Conservation (phyloP, 2,888 invertebrate genomes). For the Xanthostigma xanthostigma region DNA sequence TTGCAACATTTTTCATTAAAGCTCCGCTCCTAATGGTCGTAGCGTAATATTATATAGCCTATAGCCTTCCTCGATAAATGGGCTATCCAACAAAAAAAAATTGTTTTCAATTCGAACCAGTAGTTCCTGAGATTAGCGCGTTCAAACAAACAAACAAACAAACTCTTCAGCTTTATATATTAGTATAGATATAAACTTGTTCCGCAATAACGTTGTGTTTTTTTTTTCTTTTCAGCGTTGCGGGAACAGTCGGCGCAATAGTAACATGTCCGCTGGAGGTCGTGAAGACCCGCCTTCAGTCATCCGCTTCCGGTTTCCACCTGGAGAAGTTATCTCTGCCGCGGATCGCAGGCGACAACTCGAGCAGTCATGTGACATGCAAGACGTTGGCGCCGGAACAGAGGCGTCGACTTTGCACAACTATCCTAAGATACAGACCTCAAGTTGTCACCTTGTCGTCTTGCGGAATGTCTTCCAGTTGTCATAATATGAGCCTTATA, state of each 20-base stretch:
- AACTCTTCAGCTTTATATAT: too few relatives aligned
- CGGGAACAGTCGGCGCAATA: conserved; percentile 92
- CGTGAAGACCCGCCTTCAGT: conserved; percentile 92
- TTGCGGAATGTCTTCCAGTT: conserved; percentile 39
- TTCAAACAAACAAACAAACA: too few relatives aligned
- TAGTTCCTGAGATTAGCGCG: too few relatives aligned
- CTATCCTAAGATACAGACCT: conserved; percentile 48
- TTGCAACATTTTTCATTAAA: too few relatives aligned
- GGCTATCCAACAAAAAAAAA: too few relatives aligned
- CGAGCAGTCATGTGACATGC: conserved; percentile 32
- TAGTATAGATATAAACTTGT: too few relatives aligned
- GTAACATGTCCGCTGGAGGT: conserved; percentile 96
- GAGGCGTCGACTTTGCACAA: conserved; percentile 60
- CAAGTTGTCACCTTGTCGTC: conserved; percentile 60
- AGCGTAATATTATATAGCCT: too few relatives aligned
- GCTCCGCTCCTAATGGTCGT: too few relatives aligned
- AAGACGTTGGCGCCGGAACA: conserved; percentile 42
- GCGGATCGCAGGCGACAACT: conserved; percentile 25
- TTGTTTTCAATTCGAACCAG: too few relatives aligned
- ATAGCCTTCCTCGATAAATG: too few relatives aligned
- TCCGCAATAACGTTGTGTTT: too few relatives aligned
- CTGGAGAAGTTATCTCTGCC: conserved; percentile 23
- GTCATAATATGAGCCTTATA: conserved; percentile 54
- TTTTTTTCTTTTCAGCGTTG: conserved; percentile 50
- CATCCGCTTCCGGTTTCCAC: conserved; percentile 57